phyloP scores from a whole-genome alignment of 2,113 vertebrate species.

The Thamnophis sirtalis region DNA sequence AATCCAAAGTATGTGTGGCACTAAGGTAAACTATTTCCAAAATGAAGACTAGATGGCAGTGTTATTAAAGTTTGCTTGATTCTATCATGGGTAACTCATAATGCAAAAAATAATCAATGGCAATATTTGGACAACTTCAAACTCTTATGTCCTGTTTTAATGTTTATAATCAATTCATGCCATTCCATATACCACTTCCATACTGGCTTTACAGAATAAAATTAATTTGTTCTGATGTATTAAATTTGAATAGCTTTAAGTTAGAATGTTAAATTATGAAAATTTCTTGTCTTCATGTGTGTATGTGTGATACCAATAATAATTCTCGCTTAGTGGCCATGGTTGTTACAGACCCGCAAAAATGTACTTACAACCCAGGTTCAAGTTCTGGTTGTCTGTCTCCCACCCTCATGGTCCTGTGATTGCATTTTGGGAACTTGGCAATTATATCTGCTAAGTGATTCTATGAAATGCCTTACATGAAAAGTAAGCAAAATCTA shows the following conservation, averaged over 20 bases:
- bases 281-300: not conserved
- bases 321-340: not conserved
- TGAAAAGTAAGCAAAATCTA: not conserved
- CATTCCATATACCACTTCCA: not conserved
- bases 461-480: not conserved
- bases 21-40: not conserved
- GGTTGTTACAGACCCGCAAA: not conserved
- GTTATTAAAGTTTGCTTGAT: conserved; percentile 5
- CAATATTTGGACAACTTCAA: not conserved
- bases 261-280: no score
- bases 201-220: not conserved
- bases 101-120: not conserved
- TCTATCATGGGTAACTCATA: not conserved
- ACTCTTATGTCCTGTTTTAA: not conserved
- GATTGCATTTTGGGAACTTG: no score
- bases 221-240: not conserved
- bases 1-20: not conserved
- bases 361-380: not conserved
- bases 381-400: not conserved
- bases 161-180: not conserved
- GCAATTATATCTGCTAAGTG: not conserved
- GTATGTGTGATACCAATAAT: not conserved
- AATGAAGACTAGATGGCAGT: not conserved
- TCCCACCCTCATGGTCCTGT: not conserved
- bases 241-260: not conserved